Evolutionary conservation across 2,113 vertebrate species (phyloP).

Genomic region (Oncorhynchus gorbuscha): DNA sequence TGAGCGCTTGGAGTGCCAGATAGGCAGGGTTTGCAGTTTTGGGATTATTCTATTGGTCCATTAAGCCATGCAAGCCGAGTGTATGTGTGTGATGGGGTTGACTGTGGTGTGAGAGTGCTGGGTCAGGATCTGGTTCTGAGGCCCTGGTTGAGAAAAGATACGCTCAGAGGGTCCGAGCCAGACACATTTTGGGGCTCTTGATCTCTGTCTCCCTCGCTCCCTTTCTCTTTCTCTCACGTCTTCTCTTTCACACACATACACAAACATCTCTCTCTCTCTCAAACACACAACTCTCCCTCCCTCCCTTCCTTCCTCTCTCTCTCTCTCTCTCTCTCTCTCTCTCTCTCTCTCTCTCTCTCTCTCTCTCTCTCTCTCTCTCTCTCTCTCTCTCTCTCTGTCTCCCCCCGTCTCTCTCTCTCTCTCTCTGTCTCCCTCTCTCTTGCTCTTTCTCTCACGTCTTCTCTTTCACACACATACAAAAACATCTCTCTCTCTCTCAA

Average conservation of each 20-base stretch:
- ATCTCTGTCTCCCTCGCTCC: constrained; percentile 9
- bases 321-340: no score
- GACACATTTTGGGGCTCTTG: neutral
- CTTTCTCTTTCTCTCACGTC: no score
- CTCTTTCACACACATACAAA: no score
- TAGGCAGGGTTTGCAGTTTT: no score
- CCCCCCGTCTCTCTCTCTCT: no score
- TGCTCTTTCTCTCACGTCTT: no score
- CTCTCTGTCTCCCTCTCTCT: no score
- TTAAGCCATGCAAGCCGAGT: neutral
- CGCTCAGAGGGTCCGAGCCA: neutral
- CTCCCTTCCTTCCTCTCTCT: neutral
- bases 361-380: neutral
- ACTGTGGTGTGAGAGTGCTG: neutral
- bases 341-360: no score
- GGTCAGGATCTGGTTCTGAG: neutral
- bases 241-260: neutral
- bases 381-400: no score
- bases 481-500: no score
- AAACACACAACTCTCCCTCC: neutral
- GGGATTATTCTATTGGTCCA: no score
- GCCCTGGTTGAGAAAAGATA: neutral
- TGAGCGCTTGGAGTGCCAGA: no score
- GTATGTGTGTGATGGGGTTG: neutral
- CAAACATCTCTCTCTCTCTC: constrained; percentile 60